A percentile compares a stretch with the other conserved stretches of the same genome.
These are phyloP conservation scores for Brachynemurus nebulosus DNA, from an alignment of 2,888 invertebrate genomes.

Conservation along the genomic window DNA sequence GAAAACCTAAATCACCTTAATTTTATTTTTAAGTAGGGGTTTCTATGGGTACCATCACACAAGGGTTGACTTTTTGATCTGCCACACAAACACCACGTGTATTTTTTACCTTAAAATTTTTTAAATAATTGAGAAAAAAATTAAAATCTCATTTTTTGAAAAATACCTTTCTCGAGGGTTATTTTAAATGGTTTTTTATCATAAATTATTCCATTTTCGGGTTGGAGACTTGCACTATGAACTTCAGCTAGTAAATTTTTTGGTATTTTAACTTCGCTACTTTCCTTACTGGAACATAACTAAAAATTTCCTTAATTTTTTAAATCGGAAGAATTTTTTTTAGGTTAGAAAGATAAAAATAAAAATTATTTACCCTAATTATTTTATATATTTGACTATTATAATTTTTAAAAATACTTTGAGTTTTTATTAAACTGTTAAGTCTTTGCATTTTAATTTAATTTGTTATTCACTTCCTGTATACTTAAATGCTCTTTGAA, in stretches of 20 bases:
- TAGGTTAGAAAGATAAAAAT: neutral
- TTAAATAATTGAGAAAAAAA: neutral
- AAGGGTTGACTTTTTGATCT: conserved; percentile 83
- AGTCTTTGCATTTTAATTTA: neutral
- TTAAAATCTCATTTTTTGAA: neutral
- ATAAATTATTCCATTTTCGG: conserved; percentile 61
- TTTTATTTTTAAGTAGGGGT: conserved; percentile 55
- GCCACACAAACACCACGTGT: conserved; percentile 92
- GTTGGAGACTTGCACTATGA: conserved; percentile 48
- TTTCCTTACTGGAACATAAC: neutral
- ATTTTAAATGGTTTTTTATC: conserved; percentile 84
- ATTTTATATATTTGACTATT: neutral
- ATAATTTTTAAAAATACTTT: neutral
- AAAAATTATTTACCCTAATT: neutral
- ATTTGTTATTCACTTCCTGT: too few species aligned
- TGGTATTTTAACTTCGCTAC: conserved; percentile 43
- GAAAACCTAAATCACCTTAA: conserved; percentile 37
- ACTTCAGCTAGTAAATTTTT: conserved; percentile 45
- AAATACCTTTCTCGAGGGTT: conserved; percentile 44
- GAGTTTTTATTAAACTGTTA: too few species aligned
- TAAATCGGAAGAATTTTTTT: neutral
- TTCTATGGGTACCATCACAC: conserved; percentile 87
- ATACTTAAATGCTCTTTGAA: too few species aligned
- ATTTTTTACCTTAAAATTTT: conserved; percentile 45
- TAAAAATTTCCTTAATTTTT: neutral